Evolutionary conservation across 2,113 vertebrate genomes (phyloP), one percentile per base, ranked within the genome.

Genomic region (Halichoeres trimaculatus): DNA sequence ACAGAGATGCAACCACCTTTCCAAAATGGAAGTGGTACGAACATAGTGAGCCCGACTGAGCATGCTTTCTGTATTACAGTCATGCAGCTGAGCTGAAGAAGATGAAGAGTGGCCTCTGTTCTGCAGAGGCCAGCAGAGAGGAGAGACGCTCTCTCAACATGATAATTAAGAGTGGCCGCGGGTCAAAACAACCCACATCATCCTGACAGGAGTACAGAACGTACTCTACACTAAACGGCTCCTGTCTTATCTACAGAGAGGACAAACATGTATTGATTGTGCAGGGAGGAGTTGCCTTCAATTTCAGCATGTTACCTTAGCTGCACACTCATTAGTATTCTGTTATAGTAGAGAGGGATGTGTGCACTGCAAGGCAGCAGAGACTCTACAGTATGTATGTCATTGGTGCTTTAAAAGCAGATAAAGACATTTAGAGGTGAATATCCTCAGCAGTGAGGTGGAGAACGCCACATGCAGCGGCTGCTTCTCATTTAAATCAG

Each of bases 111-210:
- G 16, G 68, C 26, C 30, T 70, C 56, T 58, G 40, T 43, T 62
- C 54, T 62, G 72, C 47, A 34, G 55, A 40, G 62, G 55, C 36
- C 66, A 52, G 59, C 59, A 43, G 36, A 65, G 55, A 70, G n/a
- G 59, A 69, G 60, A 51, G 47, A 47, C n/a, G 54, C 38, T 59
- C 56, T 69, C 55, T 64, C 26, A 20, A 78, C 62, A 10, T 68
- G 58, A 78, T 76, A 62, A 88, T 76, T 80, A 78, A 80, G 58
- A 26, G 63, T 38, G 58, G 36, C 60, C 71, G 69, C 16, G 35
- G 81, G 70, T 85, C 81, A 85, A 34, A 78, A 78, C 55, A 70
- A 63, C 63, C 58, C 61, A 58, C 78, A 79, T 85, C 76, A 66
- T 65, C 43, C 69, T 71, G 81, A 79, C 77, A 78, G 66, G 64